Percentiles rank a stretch among this genome's conserved stretches.
These are phyloP conservation scores for Chanos chanos DNA, from an alignment of 2,797 vertebrate species.

Conservation along the genomic window DNA sequence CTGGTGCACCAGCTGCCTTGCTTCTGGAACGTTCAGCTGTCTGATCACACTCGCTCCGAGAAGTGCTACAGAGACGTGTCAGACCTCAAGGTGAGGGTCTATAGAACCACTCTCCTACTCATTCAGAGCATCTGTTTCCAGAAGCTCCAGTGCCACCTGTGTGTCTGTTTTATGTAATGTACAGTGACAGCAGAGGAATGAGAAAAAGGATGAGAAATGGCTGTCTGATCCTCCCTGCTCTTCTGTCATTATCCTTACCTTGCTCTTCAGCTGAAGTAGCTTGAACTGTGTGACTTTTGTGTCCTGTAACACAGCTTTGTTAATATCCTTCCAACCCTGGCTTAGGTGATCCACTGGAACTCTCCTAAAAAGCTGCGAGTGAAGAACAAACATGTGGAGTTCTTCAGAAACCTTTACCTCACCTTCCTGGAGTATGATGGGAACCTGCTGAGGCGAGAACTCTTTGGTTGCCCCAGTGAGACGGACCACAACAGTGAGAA, in stretches of 20 bases:
- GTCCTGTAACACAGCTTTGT: conserved; percentile 1
- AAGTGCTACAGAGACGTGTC: background rate
- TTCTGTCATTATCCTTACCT: too few relatives aligned
- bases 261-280: too few relatives aligned
- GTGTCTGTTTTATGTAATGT: background rate
- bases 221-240: too few relatives aligned
- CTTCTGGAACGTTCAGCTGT: background rate
- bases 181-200: too few relatives aligned
- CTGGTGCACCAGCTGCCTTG: conserved; percentile 89
- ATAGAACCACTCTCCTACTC: background rate
- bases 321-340: background rate
- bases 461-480: background rate
- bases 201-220: too few relatives aligned
- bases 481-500: background rate
- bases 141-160: background rate
- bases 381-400: conserved; percentile 98
- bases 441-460: conserved; percentile 77
- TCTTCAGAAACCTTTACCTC: conserved; percentile 95
- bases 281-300: too few relatives aligned
- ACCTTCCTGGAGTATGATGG: conserved; percentile 97
- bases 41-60: conserved; percentile 41
- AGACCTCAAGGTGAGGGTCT: background rate
- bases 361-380: conserved; percentile 91
- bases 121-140: conserved; percentile 17
- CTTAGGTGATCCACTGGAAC: conserved; percentile 68